Conservation (phyloP, 2,888 invertebrate genomes). For the Ceramica pisi region DNA sequence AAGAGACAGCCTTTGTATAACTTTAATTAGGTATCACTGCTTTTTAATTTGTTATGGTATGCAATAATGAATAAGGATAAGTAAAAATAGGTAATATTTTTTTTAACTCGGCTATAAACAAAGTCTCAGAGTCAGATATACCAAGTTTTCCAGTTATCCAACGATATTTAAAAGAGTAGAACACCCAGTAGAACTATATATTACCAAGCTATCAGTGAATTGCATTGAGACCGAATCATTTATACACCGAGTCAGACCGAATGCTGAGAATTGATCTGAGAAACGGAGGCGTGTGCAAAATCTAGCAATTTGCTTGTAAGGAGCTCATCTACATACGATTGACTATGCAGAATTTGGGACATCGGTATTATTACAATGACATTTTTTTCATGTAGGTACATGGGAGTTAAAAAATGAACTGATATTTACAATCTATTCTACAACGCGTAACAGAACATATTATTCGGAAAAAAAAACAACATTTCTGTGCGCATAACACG, state of each 20-base stretch:
- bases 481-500: too few species aligned
- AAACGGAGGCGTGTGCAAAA: constrained; percentile 46
- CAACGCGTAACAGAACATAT: too few species aligned
- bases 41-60: too few species aligned
- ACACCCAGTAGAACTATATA: constrained; percentile 43
- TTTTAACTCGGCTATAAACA: neutral
- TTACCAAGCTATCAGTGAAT: constrained; percentile 60
- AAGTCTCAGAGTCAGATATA: neutral
- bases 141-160: constrained; percentile 18
- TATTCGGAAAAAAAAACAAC: too few species aligned
- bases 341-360: constrained; percentile 19
- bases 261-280: constrained; percentile 54
- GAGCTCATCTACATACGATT: constrained; percentile 44
- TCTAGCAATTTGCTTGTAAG: constrained; percentile 48
- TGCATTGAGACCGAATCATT: constrained; percentile 60
- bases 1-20: too few species aligned
- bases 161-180: constrained; percentile 43
- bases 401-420: neutral
- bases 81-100: too few species aligned
- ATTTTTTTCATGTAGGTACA: neutral
- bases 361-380: constrained; percentile 1
- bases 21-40: too few species aligned
- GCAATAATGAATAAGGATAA: too few species aligned
- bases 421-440: neutral
- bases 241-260: constrained; percentile 63